Evolutionary conservation across 1,140 invertebrate genomes (phyloP).

Genomic region (Drosophila erecta): DNA sequence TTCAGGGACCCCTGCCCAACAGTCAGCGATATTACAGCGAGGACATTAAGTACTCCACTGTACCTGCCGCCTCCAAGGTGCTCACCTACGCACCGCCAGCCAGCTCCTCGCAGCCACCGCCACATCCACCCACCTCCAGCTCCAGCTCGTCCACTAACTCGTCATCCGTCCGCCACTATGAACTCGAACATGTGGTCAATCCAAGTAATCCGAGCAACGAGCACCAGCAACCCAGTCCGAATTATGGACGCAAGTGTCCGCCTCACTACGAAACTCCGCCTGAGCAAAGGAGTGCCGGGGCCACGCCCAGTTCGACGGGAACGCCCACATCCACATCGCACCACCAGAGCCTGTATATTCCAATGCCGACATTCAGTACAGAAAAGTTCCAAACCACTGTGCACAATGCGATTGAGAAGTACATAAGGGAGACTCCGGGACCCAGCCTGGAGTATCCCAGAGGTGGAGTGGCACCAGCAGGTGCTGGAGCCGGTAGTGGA

Average conservation of each 20-base stretch:
- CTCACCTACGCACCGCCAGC: slow-evolving; percentile 39
- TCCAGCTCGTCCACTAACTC: slow-evolving; percentile 12
- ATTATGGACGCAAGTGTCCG: slow-evolving; percentile 76
- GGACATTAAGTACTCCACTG: slow-evolving; percentile 58
- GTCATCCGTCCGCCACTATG: slow-evolving; percentile 44
- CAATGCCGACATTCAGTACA: slow-evolving; percentile 73
- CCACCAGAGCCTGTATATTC: slow-evolving; percentile 75
- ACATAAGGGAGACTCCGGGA: slow-evolving; percentile 55
- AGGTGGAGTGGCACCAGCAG: slow-evolving; percentile 6
- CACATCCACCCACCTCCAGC: slow-evolving; percentile 16
- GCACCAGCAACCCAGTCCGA: slow-evolving; percentile 73
- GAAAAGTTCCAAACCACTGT: slow-evolving; percentile 73
- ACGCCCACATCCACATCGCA: slow-evolving; percentile 24
- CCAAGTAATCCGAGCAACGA: slow-evolving; percentile 72
- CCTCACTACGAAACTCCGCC: slow-evolving; percentile 67
- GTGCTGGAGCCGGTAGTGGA: not conserved
- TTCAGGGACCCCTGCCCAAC: not conserved
- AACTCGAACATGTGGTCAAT: slow-evolving; percentile 71
- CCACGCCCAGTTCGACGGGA: slow-evolving; percentile 20
- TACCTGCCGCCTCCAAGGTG: slow-evolving; percentile 40
- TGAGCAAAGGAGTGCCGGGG: slow-evolving; percentile 42
- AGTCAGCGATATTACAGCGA: slow-evolving; percentile 55
- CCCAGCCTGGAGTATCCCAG: slow-evolving; percentile 59
- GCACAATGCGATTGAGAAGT: slow-evolving; percentile 72
- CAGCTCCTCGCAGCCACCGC: slow-evolving; percentile 12